Base-by-base conservation (phyloP, 2,797 vertebrate genomes). In the Cetoscarus ocellatus region DNA sequence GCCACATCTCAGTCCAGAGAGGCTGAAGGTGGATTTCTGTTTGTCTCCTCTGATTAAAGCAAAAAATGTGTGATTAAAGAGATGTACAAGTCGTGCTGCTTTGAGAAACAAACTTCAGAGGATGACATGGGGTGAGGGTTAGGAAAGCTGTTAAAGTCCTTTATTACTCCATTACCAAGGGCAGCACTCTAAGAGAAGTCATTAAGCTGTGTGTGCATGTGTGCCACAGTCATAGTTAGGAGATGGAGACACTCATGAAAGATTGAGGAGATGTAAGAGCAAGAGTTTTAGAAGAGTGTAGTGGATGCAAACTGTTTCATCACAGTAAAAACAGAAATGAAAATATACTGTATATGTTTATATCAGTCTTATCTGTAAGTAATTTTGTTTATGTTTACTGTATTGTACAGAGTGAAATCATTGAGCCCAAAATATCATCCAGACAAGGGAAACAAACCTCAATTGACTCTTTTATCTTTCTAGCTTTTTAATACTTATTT, bases 111-210 rank as follows among this genome's bases (percentile, higher is more conserved):
- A 59, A 62, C 53, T 44, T 76, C 47, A 68, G 19, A 79, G 48
- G 70, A 53, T 61, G 52, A 54, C 48, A 35, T 10, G 18, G 17
- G 42, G 14, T 10, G 58, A 70, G 44, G 64, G 43, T 51, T 43
- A 77, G 17, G 59, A 35, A 36, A 77, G 54, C 67, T 61, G 68
- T 70, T 27, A 10, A 58, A 43, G 51, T 70, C 74, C 39, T 66
- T 67, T 68, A 75, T 82, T 84, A 77, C 72, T 61, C 79, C 75
- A 86, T 89, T 90, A 90, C 80, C 58, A 52, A 27, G 64, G 77
- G 68, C 48, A 59, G 64, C 42, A 51, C 68, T 81, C 77, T 67
- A 79, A 80, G 67, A 82, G 75, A 69, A 63, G 59, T 77, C 75
- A 83, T 90, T 85, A 84, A 67, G 60, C 58, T 61, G 52, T 77